These are phyloP conservation scores for Cryptotis parvus DNA, from an alignment of 2,113 vertebrate genomes.

Conservation along the genomic window DNA sequence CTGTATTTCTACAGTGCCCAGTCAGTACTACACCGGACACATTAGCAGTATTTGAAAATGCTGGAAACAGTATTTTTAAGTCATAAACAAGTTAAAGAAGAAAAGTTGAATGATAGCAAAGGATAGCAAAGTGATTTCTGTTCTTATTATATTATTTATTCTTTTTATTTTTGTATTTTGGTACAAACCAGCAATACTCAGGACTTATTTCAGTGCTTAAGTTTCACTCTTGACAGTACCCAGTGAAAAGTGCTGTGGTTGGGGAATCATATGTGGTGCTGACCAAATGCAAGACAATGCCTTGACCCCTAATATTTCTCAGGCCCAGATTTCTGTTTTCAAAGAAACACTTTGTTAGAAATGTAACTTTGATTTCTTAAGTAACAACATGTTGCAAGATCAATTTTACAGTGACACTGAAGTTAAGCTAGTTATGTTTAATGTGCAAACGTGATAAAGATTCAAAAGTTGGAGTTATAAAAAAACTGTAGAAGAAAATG, in stretches of 20 bases:
- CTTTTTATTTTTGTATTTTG: too few relatives aligned
- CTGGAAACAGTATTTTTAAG: too few relatives aligned
- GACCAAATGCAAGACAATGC: too few relatives aligned
- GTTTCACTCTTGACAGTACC: too few relatives aligned
- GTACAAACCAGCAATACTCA: too few relatives aligned
- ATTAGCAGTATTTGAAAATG: neutral
- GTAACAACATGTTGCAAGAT: neutral
- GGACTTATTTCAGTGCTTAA: too few relatives aligned
- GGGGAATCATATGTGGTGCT: too few relatives aligned
- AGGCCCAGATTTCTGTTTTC: too few relatives aligned
- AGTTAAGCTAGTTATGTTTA: neutral
- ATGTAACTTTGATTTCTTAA: conserved; percentile 17
- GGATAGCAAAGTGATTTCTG: neutral
- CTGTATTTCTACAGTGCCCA: neutral
- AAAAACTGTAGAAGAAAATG: neutral
- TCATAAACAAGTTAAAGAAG: neutral
- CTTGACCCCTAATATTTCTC: too few relatives aligned
- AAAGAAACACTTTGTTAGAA: neutral
- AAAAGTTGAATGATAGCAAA: neutral
- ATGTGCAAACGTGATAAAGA: neutral
- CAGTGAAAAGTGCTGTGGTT: too few relatives aligned
- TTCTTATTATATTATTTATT: neutral
- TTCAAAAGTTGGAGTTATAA: neutral
- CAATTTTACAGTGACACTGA: neutral
- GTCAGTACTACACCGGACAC: neutral